Base-by-base conservation (phyloP, 2,113 vertebrate genomes). In the Cygnus buccinator region DNA sequence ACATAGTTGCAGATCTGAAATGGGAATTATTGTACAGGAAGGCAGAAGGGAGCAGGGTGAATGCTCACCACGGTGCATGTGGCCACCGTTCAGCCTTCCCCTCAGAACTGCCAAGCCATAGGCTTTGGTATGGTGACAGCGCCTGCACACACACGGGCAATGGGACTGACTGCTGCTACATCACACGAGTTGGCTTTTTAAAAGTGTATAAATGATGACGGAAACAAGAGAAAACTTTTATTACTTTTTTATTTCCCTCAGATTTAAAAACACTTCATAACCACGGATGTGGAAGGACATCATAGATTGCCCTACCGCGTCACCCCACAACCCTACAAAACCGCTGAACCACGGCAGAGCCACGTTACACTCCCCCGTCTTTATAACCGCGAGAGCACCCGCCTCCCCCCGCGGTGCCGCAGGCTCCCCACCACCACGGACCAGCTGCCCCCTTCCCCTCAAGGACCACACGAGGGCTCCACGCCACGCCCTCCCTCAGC, bases 111-210 rank as follows among this genome's bases (percentile, higher is more conserved):
- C 3, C 35, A 22, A 55, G 3, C 21, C 3, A 5, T 1, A 7
- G 57, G 17, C 33, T 13, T 14, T 19, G 29, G 23, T 37, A 20
- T 0, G 0, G 10, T 0, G 7, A 19, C 76, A 26, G 22, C 3
- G 0, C 0, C 31, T 1, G 3, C 16, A 1, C 1, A 8, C 19
- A 2, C 5, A 0, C 0, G 0, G 4, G 7, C 0, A 41, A 46
- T 0, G 3, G 3, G 83, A 43, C 35, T 1, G 17, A 5, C 76
- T 20, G 52, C 41, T 41, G 2, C 6, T 0, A 3, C 18, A 4
- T 4, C 11, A 59, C 29, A 33, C 10, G 3, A 17, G 16, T 6
- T 33, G 57, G 19, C 19, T 58, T 58, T n/a, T n/a, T n/a, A n/a
- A 5, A 19, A 6, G 6, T 8, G 1, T 0, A 13, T 1, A 29